Percentiles rank a stretch among this genome's conserved stretches.
These are phyloP conservation scores for Eilema caniola DNA, from an alignment of 2,888 invertebrate genomes.

Conservation along the genomic window DNA sequence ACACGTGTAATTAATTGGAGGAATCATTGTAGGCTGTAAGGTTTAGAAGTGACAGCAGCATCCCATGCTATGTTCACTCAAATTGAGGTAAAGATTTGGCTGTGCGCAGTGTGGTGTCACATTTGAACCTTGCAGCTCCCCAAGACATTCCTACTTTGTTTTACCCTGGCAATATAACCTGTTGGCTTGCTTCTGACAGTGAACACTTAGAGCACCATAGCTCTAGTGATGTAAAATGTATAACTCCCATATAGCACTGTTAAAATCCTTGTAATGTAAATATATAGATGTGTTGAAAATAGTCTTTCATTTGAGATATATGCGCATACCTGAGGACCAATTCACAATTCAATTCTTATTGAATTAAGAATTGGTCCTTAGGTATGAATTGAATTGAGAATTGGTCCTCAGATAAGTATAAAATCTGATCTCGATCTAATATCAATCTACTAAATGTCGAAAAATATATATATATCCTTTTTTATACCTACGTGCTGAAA, in stretches of 20 bases:
- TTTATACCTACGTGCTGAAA: no score
- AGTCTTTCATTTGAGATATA: conserved; percentile 66
- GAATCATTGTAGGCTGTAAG: conserved; percentile 67
- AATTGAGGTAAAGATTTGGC: conserved; percentile 80
- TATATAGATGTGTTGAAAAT: conserved; percentile 86
- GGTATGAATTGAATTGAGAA: no score
- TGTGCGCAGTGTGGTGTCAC: conserved; percentile 77
- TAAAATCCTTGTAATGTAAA: conserved; percentile 84
- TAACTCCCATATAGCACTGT: conserved; percentile 83
- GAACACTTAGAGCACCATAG: conserved; percentile 69
- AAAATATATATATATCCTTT: no score
- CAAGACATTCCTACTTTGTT: conserved; percentile 64
- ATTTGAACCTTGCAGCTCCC: conserved; percentile 58
- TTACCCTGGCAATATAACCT: conserved; percentile 74
- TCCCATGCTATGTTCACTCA: conserved; percentile 77
- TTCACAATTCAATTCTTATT: no score
- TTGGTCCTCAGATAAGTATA: no score
- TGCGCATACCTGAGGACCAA: background rate
- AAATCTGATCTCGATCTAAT: no score
- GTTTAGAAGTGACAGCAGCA: conserved; percentile 74
- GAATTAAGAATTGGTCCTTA: no score
- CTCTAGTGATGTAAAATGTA: conserved; percentile 71
- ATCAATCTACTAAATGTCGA: no score
- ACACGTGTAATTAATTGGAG: conserved; percentile 56
- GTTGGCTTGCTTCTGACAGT: conserved; percentile 72